These are phyloP conservation scores for Schmidtea mediterranea DNA, from an alignment of 1,140 invertebrate genomes.

Conservation along the genomic window DNA sequence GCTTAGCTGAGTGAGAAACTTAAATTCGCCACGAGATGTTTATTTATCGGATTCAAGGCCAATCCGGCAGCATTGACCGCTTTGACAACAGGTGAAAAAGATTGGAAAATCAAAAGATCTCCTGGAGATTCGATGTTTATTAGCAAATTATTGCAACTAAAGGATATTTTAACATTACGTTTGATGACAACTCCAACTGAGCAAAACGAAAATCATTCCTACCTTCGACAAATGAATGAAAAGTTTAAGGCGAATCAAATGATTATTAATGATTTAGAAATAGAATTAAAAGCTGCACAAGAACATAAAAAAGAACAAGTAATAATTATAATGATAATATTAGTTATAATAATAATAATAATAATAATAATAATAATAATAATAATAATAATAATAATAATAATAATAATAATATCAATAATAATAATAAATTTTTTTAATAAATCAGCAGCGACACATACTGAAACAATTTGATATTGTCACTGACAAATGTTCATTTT, in stretches of 20 bases:
- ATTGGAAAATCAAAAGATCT: too few species aligned
- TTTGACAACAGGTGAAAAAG: too few species aligned
- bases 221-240: slow-evolving; percentile 17
- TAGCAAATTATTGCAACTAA: slow-evolving; percentile 14
- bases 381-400: background rate
- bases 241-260: slow-evolving; percentile 17
- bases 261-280: slow-evolving; percentile 20
- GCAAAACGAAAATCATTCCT: slow-evolving; percentile 18
- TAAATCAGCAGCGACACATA: background rate
- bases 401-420: background rate
- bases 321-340: slow-evolving; percentile 3
- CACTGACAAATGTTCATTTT: too few species aligned
- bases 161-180: slow-evolving; percentile 17
- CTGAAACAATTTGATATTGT: too few species aligned
- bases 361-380: background rate
- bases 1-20: too few species aligned
- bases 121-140: too few species aligned
- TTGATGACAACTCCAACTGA: slow-evolving; percentile 22
- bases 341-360: background rate
- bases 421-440: background rate
- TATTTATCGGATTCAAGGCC: too few species aligned
- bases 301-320: slow-evolving; percentile 23
- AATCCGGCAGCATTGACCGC: too few species aligned
- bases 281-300: slow-evolving; percentile 16
- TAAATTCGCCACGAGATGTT: too few species aligned